Evolutionary conservation across 2,888 invertebrate species (phyloP).

Genomic region (Diarsia mendica): DNA sequence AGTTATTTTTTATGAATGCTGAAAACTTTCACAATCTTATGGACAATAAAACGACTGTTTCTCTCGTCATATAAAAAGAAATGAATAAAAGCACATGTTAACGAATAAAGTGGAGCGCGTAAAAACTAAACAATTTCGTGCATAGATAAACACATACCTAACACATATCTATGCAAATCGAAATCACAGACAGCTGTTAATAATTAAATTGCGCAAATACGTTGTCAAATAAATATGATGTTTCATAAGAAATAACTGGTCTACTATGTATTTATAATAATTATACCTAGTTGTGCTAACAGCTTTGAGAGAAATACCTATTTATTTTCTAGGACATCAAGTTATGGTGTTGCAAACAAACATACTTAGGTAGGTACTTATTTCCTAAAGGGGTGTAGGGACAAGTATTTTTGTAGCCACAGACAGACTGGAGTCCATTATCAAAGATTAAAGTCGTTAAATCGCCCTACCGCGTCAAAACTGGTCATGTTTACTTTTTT

Average conservation of each 20-base stretch:
- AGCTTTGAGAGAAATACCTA: slow-evolving; percentile 7
- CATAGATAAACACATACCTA: no score
- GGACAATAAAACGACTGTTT: background rate
- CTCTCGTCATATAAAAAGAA: background rate
- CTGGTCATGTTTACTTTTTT: no score
- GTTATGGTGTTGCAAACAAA: slow-evolving; percentile 1
- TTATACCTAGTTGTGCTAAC: slow-evolving; percentile 21
- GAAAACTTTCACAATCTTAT: slow-evolving; percentile 24
- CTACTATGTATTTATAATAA: slow-evolving; percentile 25
- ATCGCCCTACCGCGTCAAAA: background rate
- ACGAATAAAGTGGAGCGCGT: background rate
- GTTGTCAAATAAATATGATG: slow-evolving; percentile 17
- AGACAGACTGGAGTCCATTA: background rate
- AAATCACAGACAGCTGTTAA: slow-evolving; percentile 22
- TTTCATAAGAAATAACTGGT: slow-evolving; percentile 29
- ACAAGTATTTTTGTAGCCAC: background rate
- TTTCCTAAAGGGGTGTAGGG: background rate
- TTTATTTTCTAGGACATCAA: slow-evolving; percentile 24
- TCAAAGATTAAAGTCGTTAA: background rate
- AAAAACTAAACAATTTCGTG: background rate
- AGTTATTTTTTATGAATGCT: no score
- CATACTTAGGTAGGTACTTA: background rate
- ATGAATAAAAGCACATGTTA: background rate
- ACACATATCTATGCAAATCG: background rate
- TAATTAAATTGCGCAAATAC: slow-evolving; percentile 30